These are phyloP conservation scores for Dryadula phaetusa DNA, from an alignment of 2,888 invertebrate genomes.

Conservation along the genomic window DNA sequence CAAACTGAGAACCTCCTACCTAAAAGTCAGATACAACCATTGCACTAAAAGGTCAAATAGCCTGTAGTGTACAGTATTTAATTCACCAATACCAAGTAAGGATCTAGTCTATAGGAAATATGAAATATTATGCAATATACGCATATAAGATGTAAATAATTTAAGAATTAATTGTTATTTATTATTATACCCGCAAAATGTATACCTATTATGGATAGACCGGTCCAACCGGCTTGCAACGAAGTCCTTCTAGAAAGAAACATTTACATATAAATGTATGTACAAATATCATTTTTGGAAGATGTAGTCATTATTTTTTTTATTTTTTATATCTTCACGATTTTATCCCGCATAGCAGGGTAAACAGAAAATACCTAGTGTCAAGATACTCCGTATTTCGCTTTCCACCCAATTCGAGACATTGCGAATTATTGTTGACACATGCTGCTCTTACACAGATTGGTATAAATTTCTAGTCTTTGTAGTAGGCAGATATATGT, in stretches of 20 bases:
- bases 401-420: too few species aligned
- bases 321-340: too few species aligned
- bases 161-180: slow-evolving; percentile 1
- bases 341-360: too few species aligned
- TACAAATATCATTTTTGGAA: too few species aligned
- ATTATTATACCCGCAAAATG: not conserved
- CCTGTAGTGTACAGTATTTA: not conserved
- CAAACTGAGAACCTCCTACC: not conserved
- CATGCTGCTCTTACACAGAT: too few species aligned
- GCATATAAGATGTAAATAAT: not conserved
- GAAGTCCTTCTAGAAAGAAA: not conserved
- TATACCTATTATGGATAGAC: not conserved
- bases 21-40: not conserved
- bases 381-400: too few species aligned
- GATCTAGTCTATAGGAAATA: not conserved
- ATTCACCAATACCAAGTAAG: not conserved
- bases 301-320: too few species aligned
- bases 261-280: not conserved
- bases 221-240: not conserved
- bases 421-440: too few species aligned
- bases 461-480: too few species aligned
- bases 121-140: slow-evolving; percentile 1
- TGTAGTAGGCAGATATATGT: too few species aligned
- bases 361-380: too few species aligned
- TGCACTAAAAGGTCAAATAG: not conserved